Evolutionary conservation across 2,113 vertebrate genomes (phyloP), one percentile per base, ranked within the genome.

Genomic region (Lichenostomus cassidix): DNA sequence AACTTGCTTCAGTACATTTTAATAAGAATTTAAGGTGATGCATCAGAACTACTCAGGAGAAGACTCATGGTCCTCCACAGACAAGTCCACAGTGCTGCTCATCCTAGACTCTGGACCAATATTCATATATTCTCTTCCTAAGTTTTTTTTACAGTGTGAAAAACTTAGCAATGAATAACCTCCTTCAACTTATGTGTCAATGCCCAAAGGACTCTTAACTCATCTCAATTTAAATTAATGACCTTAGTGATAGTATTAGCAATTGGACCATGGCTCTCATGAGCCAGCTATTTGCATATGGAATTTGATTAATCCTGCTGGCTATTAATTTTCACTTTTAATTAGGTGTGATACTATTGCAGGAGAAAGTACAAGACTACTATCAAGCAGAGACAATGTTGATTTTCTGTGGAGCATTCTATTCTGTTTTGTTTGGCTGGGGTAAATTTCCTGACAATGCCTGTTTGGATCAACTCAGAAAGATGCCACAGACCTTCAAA

Each of bases 181-280:
- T 96, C 77, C 67, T 95, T 96, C 75, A 88, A 68, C 78, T 93
- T 91, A 87, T 55, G 75, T 95, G 88, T 94, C 90, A 97, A 92
- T 95, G 71, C 92, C 91, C 95, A 90, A 90, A 95, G 91, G 96
- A 92, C 81, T 95, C 75, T 83, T 95, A 94, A 95, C 94, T 96
- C 92, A 96, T 96, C 96, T 97, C 92, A 79, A 28, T 96, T 97
- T 96, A 97, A 97, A 97, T 97, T 97, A 97, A 96, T 93, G 95
- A 96, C 95, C 91, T 97, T 90, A 91, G 49, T 93, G 91, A 95
- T 95, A 89, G 78, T 73, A 88, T 49, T 92, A 93, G 94, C 90
- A 96, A 96, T 95, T 96, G 96, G 94, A 97, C 95, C 88, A 96
- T 56, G 62, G 52, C 83, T 96, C 95, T 96, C 94, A 86, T 94